Evolutionary conservation across 2,888 invertebrate genomes (phyloP), one percentile per base, ranked within the genome.

Genomic region (Linhomoeus sp.): DNA sequence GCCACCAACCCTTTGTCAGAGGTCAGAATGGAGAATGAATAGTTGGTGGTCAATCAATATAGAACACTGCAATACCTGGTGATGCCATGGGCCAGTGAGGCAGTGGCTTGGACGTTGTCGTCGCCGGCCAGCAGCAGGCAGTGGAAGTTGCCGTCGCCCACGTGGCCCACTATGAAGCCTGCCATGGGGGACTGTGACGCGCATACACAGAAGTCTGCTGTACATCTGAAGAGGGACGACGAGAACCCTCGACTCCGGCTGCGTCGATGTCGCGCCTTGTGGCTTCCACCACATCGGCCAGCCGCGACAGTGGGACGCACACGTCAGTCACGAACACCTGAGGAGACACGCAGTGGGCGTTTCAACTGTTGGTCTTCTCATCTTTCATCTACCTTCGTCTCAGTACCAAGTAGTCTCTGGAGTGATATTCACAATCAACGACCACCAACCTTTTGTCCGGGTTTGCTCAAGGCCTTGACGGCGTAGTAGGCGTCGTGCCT

Each of bases 121-220:
- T 65, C 62, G 50, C 67, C 64, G 24, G 67, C 63, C 5, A 69
- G 62, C 19, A 71, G 56, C 48, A 68, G 59, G 7, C 67, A 58
- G 53, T 73, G 73, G 57, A 73, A 73, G 56, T 73, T 73, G 1
- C 73, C 73, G 60, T 73, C 73, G 2, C 73, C 73, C 37, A 73
- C 72, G 58, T 73, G 73, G 2, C 72, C 73, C 2, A 72, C 64
- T 33, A 73, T 67, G 0, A 70, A 64, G 49, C 67, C 71, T 70
- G 45, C 23, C 9, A 12, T 42, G 9, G 7, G 14, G 42, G 23
- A 43, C 12, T n/a, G n/a, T n/a, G n/a, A n/a, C n/a, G n/a, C n/a
- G n/a, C n/a, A n/a, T n/a, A n/a, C n/a, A n/a, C n/a, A n/a, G n/a
- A n/a, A n/a, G n/a, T n/a, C n/a, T n/a, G n/a, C n/a, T n/a, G n/a